Conservation (phyloP, 1,140 invertebrate species). For the Apis dorsata region DNA sequence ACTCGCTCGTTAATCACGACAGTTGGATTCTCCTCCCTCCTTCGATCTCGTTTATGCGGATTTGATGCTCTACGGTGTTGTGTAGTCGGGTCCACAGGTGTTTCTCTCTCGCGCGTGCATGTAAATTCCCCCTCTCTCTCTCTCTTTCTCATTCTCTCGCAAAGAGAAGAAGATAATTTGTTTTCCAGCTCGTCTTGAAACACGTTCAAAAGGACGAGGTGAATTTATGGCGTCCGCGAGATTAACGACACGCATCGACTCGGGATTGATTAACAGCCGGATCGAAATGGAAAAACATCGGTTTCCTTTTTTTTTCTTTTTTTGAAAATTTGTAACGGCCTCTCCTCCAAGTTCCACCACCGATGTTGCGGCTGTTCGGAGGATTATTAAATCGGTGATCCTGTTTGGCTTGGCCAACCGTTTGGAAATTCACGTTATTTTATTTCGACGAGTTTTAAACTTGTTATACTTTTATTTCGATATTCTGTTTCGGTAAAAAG, state of each 20-base stretch:
- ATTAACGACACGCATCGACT: slow-evolving; percentile 25
- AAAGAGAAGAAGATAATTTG: not conserved
- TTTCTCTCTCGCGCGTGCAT: not conserved
- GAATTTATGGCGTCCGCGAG: slow-evolving; percentile 24
- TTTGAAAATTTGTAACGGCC: not conserved
- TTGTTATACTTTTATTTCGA: too few relatives aligned
- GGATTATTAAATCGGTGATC: slow-evolving; percentile 1
- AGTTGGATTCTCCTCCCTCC: slow-evolving; percentile 32
- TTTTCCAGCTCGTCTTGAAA: slow-evolving; percentile 11
- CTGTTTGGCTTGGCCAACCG: not conserved
- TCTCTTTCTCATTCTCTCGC: too few relatives aligned
- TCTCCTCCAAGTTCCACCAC: not conserved
- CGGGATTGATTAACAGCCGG: slow-evolving; percentile 26
- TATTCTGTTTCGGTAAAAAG: too few relatives aligned
- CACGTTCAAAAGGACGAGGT: not conserved
- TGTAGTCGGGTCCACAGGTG: not conserved
- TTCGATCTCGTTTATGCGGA: slow-evolving; percentile 35
- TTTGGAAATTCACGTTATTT: too few relatives aligned
- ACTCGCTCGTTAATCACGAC: slow-evolving; percentile 43
- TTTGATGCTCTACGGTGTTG: not conserved
- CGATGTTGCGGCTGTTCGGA: too few relatives aligned
- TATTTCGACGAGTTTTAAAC: too few relatives aligned
- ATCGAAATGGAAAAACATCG: slow-evolving; percentile 4
- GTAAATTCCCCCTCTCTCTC: too few relatives aligned
- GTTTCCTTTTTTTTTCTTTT: not conserved